Percentiles rank a stretch among this genome's conserved stretches.
phyloP scores from a whole-genome alignment of 2,888 invertebrate species.

The Rhingia campestris region DNA sequence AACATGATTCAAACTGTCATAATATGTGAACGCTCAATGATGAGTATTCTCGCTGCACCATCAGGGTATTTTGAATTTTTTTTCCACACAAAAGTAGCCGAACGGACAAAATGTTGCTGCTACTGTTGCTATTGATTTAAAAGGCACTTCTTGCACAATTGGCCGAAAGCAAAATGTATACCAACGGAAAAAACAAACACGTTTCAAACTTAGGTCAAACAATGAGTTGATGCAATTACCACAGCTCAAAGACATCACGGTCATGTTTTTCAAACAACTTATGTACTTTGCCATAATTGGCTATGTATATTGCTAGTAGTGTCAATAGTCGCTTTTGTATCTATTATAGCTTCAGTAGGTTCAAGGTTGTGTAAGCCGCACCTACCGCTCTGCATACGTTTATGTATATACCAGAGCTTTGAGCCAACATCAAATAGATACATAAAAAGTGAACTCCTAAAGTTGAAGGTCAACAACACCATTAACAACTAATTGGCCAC shows the following conservation, averaged over 20 bases:
- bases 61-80: too few relatives aligned
- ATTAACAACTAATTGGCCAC: not conserved
- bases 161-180: too few relatives aligned
- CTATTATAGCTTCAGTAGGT: slow-evolving; percentile 22
- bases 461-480: slow-evolving; percentile 34
- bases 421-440: not conserved
- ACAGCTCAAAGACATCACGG: not conserved
- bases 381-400: slow-evolving; percentile 17
- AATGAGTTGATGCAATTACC: not conserved
- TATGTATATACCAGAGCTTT: not conserved
- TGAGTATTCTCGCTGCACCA: too few relatives aligned
- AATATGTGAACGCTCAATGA: too few relatives aligned
- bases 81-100: too few relatives aligned
- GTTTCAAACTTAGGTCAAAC: too few relatives aligned
- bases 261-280: not conserved
- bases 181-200: too few relatives aligned
- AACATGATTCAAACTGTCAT: too few relatives aligned
- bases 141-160: too few relatives aligned
- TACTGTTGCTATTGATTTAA: too few relatives aligned
- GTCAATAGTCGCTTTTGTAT: slow-evolving; percentile 42
- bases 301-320: slow-evolving; percentile 23
- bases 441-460: slow-evolving; percentile 23
- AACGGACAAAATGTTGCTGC: too few relatives aligned
- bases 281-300: slow-evolving; percentile 10
- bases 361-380: slow-evolving; percentile 57